Conservation (phyloP, 1,140 invertebrate species). For the Choristoneura fumiferana region DNA sequence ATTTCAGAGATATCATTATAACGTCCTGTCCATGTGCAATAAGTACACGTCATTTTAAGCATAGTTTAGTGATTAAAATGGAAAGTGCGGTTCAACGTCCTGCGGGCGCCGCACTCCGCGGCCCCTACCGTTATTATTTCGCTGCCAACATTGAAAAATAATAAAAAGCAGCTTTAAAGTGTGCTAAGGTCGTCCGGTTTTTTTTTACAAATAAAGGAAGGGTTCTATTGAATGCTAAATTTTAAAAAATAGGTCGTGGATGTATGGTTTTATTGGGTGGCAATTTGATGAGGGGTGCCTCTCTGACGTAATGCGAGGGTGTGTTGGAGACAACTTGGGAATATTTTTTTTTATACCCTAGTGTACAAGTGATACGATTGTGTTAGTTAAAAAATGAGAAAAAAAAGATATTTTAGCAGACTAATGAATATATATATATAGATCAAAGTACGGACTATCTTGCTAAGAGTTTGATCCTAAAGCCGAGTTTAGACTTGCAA, state of each 20-base stretch:
- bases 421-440: too few relatives aligned
- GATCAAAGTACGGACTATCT: too few relatives aligned
- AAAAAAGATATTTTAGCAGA: too few relatives aligned
- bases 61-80: conserved; percentile 13
- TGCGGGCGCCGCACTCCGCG: conserved; percentile 43
- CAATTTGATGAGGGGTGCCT: conserved; percentile 25
- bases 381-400: too few relatives aligned
- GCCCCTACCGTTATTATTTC: conserved; percentile 41
- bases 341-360: not conserved
- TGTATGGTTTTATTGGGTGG: conserved; percentile 36
- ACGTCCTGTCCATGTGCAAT: too few relatives aligned
- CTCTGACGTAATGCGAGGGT: conserved; percentile 4
- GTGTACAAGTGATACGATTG: not conserved
- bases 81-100: conserved; percentile 47
- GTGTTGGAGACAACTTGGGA: not conserved
- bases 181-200: conserved; percentile 61
- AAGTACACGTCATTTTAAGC: too few relatives aligned
- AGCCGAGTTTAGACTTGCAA: too few relatives aligned
- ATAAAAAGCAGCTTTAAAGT: conserved; percentile 43
- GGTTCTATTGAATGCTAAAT: conserved; percentile 29
- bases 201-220: conserved; percentile 27
- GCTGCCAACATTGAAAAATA: conserved; percentile 24
- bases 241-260: conserved; percentile 26
- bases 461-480: too few relatives aligned
- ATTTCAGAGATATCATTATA: too few relatives aligned